Evolutionary conservation across 2,888 invertebrate genomes (phyloP), one percentile per base, ranked within the genome.

Genomic region (Clistopyga incitator): DNA sequence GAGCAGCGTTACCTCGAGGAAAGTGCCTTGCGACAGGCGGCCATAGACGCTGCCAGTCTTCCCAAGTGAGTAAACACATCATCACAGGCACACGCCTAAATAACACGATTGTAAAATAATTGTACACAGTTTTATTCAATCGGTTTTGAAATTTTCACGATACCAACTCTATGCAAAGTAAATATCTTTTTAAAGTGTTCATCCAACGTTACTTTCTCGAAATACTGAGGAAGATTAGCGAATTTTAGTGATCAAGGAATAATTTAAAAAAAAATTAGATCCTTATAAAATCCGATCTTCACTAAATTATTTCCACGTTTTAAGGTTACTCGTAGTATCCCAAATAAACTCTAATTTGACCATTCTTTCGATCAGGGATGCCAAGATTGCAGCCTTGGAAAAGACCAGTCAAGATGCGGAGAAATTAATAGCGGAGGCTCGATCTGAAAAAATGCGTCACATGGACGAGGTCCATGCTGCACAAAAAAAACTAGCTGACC

Each of bases 381-480:
- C 86, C 0, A 97, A 97, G 92, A 97, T 97, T 89, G 97, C 97
- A 70, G 97, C 97, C 10, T 93, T 97, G 83, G 97, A 97, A 92
- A 97, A 96, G 92, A 97, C 96, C 3, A 97, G 96, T 81, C 96
- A 97, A 87, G 97, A 98, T 91, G 96, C 97, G 1, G 98, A 97
- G 91, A 96, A 97, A 87, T 94, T 97, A 72, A 97, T 98, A 93
- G 97, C 97, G 0, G 97, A 98, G 92, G 97, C 97, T 6, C 95
- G 97, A 86, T 96, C 95, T 84, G 98, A 98, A 91, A 97, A 97
- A 93, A 96, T 98, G 90, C 95, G 97, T 70, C 97, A 98, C 91
- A 97, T 98, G 97, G 98, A 98, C 92, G 97, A 98, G 91, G 95
- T 97, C 34, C 97, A 98, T 91, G 96, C 96, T 11, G 97, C 97